Evolutionary conservation across 2,888 invertebrate genomes (phyloP).

Genomic region (Arenicola marina): DNA sequence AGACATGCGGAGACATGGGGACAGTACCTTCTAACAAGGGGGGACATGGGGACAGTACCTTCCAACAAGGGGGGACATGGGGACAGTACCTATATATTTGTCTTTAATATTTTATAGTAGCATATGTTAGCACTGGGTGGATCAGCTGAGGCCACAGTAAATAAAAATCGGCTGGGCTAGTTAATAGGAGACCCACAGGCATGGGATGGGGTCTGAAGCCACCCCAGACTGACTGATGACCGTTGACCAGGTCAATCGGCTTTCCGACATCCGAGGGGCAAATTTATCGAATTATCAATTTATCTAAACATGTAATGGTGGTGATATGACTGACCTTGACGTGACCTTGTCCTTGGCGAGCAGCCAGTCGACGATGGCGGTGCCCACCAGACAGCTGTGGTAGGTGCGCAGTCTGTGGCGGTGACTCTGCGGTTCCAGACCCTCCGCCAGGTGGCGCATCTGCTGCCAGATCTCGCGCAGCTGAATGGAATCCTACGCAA

Average conservation of each 20-base stretch:
- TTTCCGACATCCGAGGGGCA: neutral
- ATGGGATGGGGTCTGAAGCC: too few relatives aligned
- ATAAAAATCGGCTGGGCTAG: too few relatives aligned
- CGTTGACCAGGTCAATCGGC: neutral
- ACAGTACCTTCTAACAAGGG: too few relatives aligned
- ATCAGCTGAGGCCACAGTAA: too few relatives aligned
- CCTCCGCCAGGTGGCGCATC: conserved; percentile 66
- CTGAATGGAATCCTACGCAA: conserved; percentile 65
- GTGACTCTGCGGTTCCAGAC: conserved; percentile 69
- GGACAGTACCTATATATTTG: too few relatives aligned
- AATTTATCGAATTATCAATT: neutral
- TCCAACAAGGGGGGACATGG: too few relatives aligned
- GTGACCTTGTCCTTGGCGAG: conserved; percentile 77
- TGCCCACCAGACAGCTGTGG: conserved; percentile 77
- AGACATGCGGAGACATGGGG: too few relatives aligned
- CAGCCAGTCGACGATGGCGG: conserved; percentile 82
- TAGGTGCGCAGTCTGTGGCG: conserved; percentile 76
- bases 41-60: too few relatives aligned
- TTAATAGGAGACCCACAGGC: too few relatives aligned
- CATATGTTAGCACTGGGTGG: too few relatives aligned
- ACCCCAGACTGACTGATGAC: too few relatives aligned
- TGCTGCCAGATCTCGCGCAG: conserved; percentile 70
- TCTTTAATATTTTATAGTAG: too few relatives aligned
- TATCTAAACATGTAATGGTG: neutral
- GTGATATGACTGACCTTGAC: conserved; percentile 67